phyloP scores from a whole-genome alignment of 1,140 invertebrate genomes.

The Sitobion miscanthi region DNA sequence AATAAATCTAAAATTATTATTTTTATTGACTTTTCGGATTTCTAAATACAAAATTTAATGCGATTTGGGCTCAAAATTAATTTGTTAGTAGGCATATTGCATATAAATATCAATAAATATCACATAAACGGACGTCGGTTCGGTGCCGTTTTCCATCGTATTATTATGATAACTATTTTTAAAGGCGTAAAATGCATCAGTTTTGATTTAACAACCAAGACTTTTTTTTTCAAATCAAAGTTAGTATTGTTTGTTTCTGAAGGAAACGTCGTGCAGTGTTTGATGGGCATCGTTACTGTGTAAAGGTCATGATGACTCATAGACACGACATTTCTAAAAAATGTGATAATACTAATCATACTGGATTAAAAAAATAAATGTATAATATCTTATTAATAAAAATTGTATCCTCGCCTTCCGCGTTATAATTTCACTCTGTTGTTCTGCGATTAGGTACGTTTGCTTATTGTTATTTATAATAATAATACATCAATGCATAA shows the following conservation, averaged over 20 bases:
- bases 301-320: background rate
- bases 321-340: constrained; percentile 9
- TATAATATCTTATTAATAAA: too few species aligned
- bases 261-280: background rate
- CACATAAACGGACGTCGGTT: background rate
- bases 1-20: constrained; percentile 25
- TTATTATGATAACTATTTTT: background rate
- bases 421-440: background rate
- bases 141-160: background rate
- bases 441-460: background rate
- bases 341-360: background rate
- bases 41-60: background rate
- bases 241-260: background rate
- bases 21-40: background rate
- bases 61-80: background rate
- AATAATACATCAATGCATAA: background rate
- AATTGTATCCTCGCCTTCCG: background rate
- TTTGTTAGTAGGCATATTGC: background rate
- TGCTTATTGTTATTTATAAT: constrained; percentile 4
- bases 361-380: background rate
- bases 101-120: background rate
- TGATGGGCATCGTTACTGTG: background rate
- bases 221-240: background rate
- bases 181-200: background rate
- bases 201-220: background rate